Conservation (phyloP, 2,113 vertebrate species). For the Gorsachius goisagi region DNA sequence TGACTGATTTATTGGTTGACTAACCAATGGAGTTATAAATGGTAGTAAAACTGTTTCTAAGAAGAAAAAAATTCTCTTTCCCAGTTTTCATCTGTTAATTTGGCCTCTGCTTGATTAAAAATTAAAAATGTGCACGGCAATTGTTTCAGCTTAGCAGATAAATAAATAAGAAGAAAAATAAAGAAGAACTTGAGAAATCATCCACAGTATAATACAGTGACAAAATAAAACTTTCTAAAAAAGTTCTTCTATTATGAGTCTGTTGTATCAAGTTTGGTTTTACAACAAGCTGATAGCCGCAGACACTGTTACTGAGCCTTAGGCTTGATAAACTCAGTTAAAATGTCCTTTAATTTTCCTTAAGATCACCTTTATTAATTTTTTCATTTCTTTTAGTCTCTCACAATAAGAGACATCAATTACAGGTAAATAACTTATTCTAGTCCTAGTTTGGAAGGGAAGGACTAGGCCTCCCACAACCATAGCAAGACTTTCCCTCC, state of each 20-base stretch:
- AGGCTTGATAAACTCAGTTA: neutral
- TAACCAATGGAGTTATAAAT: neutral
- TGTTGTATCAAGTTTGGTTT: neutral
- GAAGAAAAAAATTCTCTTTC: neutral
- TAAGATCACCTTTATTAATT: neutral
- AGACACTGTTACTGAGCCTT: neutral
- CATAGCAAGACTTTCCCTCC: neutral
- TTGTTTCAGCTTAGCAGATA: neutral
- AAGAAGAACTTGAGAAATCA: neutral
- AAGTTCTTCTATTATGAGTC: neutral
- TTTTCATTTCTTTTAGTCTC: neutral
- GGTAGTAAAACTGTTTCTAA: neutral
- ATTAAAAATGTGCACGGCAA: neutral
- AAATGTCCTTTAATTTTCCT: neutral
- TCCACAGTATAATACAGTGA: neutral
- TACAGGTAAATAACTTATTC: neutral
- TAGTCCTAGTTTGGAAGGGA: neutral
- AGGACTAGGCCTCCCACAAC: neutral
- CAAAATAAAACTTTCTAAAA: neutral
- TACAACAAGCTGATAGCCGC: neutral
- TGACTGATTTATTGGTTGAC: neutral
- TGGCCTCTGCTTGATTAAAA: neutral
- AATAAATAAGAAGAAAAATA: neutral
- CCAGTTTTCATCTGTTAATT: neutral
- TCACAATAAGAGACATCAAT: neutral